Evolutionary conservation across 1,140 invertebrate species (phyloP), one percentile per base, ranked within the genome.

Genomic region (Ooceraea biroi): DNA sequence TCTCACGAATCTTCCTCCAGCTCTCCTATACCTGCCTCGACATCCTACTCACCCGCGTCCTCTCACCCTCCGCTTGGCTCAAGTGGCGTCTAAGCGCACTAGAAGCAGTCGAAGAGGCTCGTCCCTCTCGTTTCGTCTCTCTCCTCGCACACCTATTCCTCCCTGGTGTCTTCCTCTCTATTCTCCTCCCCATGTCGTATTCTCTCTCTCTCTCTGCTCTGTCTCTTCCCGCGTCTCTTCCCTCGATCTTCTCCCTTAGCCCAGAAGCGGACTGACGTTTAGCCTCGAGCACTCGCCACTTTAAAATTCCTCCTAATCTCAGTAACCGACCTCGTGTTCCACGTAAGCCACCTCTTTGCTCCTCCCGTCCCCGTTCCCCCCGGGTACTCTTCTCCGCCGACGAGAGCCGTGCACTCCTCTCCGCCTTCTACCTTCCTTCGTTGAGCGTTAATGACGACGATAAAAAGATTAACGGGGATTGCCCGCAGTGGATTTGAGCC

Each of bases 391-490:
- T 58, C 36, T 12, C 0, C 46, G 41, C 57, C 22, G 19, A 7
- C 50, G 72, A 76, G 22, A 19, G 27, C 22, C 48, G 69, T 74
- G 44, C 44, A 25, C 74, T 52, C 22, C 63, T 27, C 19, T 10
- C n/a, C 41, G 41, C 69, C 41, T 46, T 61, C 41, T 57, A 50
- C 63, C 27, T 58, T 50, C 65, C 65, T n/a, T 69, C 76, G 76
- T 80, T 57, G 76, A 65, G 87, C 83, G 85, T 90, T 90, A 90
- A 90, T 84, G 89, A 89, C 87, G 69, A 82, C 85, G 87, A 90
- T 90, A 90, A 90, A 90, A 90, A 88, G 89, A 90, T 90, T 90
- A 90, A 83, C 73, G 84, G 76, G 73, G 87, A 90, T 90, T 83
- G 84, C 80, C 68, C 72, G 65, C 44, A 68, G 83, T 48, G 86